Evolutionary conservation across 2,797 vertebrate species (phyloP).

Genomic region (Mergus octosetaceus): DNA sequence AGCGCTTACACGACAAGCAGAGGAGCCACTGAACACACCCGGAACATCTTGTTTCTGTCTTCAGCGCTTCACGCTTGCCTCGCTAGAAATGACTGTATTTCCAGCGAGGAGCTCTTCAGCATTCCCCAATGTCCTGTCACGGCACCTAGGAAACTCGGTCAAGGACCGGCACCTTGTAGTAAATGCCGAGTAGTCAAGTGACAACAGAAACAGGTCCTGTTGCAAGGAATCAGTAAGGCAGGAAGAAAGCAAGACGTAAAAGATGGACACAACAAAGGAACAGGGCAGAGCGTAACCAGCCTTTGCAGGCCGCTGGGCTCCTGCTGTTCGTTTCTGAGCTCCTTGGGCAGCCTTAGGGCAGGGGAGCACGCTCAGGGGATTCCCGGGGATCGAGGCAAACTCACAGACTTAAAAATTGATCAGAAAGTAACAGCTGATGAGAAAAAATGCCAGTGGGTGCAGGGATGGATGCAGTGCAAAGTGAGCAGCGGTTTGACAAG

Average conservation of each 20-base stretch:
- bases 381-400: not conserved
- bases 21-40: not conserved
- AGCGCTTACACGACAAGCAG: not conserved
- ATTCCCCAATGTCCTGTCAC: not conserved
- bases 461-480: not conserved
- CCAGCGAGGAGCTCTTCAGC: not conserved
- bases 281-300: not conserved
- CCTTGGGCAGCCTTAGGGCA: fast-evolving
- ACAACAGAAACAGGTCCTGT: not conserved
- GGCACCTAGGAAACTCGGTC: not conserved
- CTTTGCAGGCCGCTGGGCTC: fast-evolving
- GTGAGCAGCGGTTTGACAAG: fast-evolving
- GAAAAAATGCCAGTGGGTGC: not conserved
- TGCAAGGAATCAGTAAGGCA: not conserved
- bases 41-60: not conserved
- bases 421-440: not conserved
- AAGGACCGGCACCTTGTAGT: not conserved
- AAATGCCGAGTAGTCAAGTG: not conserved
- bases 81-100: not conserved
- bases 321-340: not conserved
- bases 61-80: not conserved
- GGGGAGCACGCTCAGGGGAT: fast-evolving
- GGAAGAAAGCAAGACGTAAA: not conserved
- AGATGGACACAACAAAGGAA: not conserved
- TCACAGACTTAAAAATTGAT: not conserved